phyloP scores from a whole-genome alignment of 2,113 vertebrate genomes.

The Psophia crepitans region DNA sequence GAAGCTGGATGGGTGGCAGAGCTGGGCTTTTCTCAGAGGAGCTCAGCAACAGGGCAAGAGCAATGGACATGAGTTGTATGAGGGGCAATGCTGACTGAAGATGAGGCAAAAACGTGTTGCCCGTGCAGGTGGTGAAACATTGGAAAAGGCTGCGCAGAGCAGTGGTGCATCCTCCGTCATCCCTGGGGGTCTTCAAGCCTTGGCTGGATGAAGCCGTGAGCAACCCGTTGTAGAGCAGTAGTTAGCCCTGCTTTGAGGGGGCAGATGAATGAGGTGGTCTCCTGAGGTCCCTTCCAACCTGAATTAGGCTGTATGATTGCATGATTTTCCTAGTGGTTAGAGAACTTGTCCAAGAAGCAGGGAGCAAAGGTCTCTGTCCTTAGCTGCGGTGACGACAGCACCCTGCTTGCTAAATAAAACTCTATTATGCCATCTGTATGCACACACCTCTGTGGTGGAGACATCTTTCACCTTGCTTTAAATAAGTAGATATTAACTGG shows the following conservation, averaged over 20 bases:
- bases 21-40: not conserved
- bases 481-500: not conserved
- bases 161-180: not conserved
- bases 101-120: not conserved
- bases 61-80: not conserved
- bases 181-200: not conserved
- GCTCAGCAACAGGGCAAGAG: not conserved
- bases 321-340: not conserved
- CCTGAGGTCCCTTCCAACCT: not conserved
- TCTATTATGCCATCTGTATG: not conserved
- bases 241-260: not conserved
- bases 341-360: not conserved
- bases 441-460: not conserved
- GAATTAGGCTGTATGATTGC: not conserved
- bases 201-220: not conserved
- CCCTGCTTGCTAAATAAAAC: not conserved
- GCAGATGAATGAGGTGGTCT: not conserved
- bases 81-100: not conserved
- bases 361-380: not conserved
- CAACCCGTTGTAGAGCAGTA: not conserved
- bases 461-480: not conserved
- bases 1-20: not conserved
- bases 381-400: not conserved
- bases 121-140: accelerated
- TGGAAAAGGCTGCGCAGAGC: not conserved